Percentiles rank a stretch among this genome's conserved stretches.
Evolutionary conservation across 2,888 invertebrate species (phyloP).

Genomic region (Macrosiphum euphorbiae): DNA sequence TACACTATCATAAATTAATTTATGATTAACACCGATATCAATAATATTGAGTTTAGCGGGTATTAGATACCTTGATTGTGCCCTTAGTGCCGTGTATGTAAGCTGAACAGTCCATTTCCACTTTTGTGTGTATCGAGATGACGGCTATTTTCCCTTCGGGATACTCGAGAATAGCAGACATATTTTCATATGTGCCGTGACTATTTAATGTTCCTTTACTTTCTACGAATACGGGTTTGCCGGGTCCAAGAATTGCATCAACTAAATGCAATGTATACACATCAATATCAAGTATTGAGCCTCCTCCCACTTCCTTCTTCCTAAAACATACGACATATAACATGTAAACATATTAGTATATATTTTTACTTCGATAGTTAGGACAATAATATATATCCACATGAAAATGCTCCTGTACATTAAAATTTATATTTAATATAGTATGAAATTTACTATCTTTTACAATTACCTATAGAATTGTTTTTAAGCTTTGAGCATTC

Average conservation of each 20-base stretch:
- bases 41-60: too few species aligned
- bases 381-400: neutral
- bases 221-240: slow-evolving; percentile 78
- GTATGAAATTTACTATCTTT: neutral
- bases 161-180: slow-evolving; percentile 79
- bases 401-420: neutral
- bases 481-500: neutral
- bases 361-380: neutral
- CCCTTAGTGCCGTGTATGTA: slow-evolving; percentile 80
- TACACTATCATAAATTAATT: too few species aligned
- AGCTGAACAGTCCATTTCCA: slow-evolving; percentile 77
- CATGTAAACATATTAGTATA: neutral
- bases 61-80: slow-evolving; percentile 74
- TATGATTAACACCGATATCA: too few species aligned
- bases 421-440: neutral
- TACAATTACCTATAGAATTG: neutral
- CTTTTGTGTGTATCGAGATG: slow-evolving; percentile 74
- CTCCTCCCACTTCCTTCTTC: slow-evolving; percentile 82
- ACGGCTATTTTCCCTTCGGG: slow-evolving; percentile 77
- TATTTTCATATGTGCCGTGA: slow-evolving; percentile 80
- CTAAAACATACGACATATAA: slow-evolving; percentile 70
- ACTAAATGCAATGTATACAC: slow-evolving; percentile 82
- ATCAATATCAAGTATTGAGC: slow-evolving; percentile 82
- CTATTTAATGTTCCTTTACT: slow-evolving; percentile 80
- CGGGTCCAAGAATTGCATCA: slow-evolving; percentile 78